Evolutionary conservation across 2,113 vertebrate species (phyloP).

Genomic region (Hypomesus transpacificus): DNA sequence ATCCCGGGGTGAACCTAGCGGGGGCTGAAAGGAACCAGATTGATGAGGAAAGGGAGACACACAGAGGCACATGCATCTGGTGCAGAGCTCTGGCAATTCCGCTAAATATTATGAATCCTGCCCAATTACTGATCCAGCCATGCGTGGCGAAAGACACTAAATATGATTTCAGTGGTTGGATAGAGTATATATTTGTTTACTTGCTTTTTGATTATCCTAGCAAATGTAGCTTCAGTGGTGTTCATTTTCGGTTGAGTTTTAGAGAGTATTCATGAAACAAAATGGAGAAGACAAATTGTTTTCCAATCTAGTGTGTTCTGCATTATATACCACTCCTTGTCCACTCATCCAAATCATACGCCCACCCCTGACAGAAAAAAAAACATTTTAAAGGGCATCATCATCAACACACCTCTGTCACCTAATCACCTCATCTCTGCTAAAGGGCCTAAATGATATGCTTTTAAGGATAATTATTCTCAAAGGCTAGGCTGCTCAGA

Average conservation of each 20-base stretch:
- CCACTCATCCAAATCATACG: background rate
- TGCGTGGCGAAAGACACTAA: background rate
- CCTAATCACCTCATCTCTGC: constrained; percentile 12
- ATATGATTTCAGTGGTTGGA: background rate
- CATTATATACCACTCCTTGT: background rate
- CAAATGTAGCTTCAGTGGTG: no score
- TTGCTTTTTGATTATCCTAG: no score
- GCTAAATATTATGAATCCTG: constrained; percentile 7
- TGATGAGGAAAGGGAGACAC: constrained; percentile 11
- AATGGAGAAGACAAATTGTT: background rate
- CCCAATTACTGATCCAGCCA: constrained; percentile 3
- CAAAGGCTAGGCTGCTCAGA: constrained; percentile 36
- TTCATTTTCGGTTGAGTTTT: background rate
- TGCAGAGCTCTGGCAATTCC: background rate
- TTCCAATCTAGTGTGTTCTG: no score
- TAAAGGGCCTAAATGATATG: constrained; percentile 52
- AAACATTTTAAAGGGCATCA: constrained; percentile 42
- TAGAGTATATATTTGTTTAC: no score
- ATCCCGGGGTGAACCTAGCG: constrained; percentile 40
- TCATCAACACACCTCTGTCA: constrained; percentile 17
- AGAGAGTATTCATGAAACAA: background rate
- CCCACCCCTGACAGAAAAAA: constrained; percentile 31
- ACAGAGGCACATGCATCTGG: background rate
- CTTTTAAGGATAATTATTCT: constrained; percentile 69
- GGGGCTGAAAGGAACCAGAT: constrained; percentile 21